Percentiles rank a stretch among this genome's conserved stretches.
Evolutionary conservation across 2,888 invertebrate species (phyloP).

Genomic region (Parnassius glacialis): DNA sequence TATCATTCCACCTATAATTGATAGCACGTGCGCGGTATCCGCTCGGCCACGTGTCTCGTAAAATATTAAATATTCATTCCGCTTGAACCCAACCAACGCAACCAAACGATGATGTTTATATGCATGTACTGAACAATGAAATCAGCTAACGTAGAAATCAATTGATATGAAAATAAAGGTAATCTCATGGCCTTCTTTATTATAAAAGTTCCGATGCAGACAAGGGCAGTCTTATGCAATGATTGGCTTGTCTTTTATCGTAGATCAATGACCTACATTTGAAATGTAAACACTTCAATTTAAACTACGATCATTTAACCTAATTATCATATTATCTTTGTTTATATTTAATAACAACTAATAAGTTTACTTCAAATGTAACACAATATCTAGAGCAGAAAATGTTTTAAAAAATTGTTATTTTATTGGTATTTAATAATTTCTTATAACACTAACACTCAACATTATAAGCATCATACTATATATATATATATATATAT

Average conservation of each 20-base stretch:
- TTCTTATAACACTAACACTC: neutral
- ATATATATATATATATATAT: slow-evolving; percentile 1
- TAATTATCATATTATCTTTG: slow-evolving; percentile 19
- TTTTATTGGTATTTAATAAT: neutral
- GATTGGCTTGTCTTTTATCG: slow-evolving; percentile 28
- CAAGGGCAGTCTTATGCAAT: slow-evolving; percentile 12
- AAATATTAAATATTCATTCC: slow-evolving; percentile 72
- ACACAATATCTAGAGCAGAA: neutral
- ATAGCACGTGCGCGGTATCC: slow-evolving; percentile 75
- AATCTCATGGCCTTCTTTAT: slow-evolving; percentile 41
- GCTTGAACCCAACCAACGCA: slow-evolving; percentile 44
- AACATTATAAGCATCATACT: neutral
- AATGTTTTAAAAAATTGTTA: neutral
- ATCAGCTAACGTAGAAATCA: slow-evolving; percentile 50
- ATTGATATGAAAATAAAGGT: slow-evolving; percentile 57
- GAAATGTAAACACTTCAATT: slow-evolving; percentile 13
- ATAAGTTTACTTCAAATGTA: slow-evolving; percentile 7
- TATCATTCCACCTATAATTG: slow-evolving; percentile 68
- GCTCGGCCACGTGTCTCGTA: slow-evolving; percentile 70
- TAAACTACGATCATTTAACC: slow-evolving; percentile 13
- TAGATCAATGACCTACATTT: slow-evolving; percentile 25
- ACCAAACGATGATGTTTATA: slow-evolving; percentile 40
- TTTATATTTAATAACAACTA: slow-evolving; percentile 1
- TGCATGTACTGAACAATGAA: slow-evolving; percentile 43
- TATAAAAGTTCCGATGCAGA: slow-evolving; percentile 7